These are phyloP conservation scores for Calosoma granatense DNA, from an alignment of 1,140 invertebrate species.

Conservation along the genomic window DNA sequence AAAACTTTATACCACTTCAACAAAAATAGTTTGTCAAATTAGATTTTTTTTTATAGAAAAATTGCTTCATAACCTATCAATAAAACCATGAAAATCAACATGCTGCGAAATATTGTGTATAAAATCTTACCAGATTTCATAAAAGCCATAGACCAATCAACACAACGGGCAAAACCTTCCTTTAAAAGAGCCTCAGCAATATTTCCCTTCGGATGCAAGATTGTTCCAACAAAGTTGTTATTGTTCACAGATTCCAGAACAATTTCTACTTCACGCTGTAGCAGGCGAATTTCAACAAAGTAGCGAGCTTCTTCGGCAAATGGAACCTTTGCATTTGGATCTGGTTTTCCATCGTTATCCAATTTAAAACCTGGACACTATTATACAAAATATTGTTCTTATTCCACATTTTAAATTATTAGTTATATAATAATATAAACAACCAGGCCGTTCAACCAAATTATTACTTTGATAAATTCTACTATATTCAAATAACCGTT, in stretches of 20 bases:
- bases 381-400: too few species aligned
- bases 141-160: slow-evolving; percentile 94
- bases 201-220: slow-evolving; percentile 86
- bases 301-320: slow-evolving; percentile 77
- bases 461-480: too few species aligned
- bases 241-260: slow-evolving; percentile 86
- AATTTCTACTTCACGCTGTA: slow-evolving; percentile 91
- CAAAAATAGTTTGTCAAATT: too few species aligned
- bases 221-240: slow-evolving; percentile 88
- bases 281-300: slow-evolving; percentile 81
- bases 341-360: slow-evolving; percentile 54
- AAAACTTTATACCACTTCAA: too few species aligned
- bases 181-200: slow-evolving; percentile 87
- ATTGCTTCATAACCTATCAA: too few species aligned
- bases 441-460: not conserved
- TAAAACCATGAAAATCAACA: slow-evolving; percentile 1
- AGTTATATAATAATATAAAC: too few species aligned
- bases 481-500: too few species aligned
- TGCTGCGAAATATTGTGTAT: not conserved
- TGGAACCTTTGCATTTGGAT: slow-evolving; percentile 41
- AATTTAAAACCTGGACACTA: slow-evolving; percentile 66
- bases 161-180: slow-evolving; percentile 90
- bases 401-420: too few species aligned
- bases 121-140: slow-evolving; percentile 54
- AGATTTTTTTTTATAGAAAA: too few species aligned